Evolutionary conservation across 1,140 invertebrate species (phyloP).

Genomic region (Calephelis virginiensis): DNA sequence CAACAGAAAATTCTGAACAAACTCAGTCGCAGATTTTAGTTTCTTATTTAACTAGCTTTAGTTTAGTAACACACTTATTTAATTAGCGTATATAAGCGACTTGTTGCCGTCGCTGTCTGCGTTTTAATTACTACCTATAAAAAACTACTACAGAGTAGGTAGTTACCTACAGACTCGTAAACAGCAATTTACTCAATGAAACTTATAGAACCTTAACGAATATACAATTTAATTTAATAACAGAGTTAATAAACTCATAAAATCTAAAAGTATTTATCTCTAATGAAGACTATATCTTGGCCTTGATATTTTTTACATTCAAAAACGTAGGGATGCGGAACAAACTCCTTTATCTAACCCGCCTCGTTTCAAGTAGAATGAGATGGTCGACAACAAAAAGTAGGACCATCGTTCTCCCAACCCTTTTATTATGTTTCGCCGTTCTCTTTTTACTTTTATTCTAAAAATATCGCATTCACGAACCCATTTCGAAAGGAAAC

Average conservation of each 20-base stretch:
- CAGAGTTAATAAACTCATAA: constrained; percentile 5
- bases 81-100: too few relatives aligned
- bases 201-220: too few relatives aligned
- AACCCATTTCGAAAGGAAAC: constrained; percentile 76
- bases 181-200: too few relatives aligned
- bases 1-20: too few relatives aligned
- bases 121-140: too few relatives aligned
- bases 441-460: constrained; percentile 71
- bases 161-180: too few relatives aligned
- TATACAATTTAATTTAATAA: too few relatives aligned
- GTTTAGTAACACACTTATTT: too few relatives aligned
- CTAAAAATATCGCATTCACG: constrained; percentile 75
- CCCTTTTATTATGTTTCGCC: constrained; percentile 68
- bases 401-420: constrained; percentile 57
- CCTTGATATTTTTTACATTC: constrained; percentile 11
- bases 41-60: too few relatives aligned
- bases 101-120: too few relatives aligned
- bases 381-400: constrained; percentile 60
- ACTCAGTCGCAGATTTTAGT: too few relatives aligned
- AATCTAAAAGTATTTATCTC: constrained; percentile 1
- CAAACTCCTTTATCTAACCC: constrained; percentile 49
- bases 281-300: not conserved
- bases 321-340: constrained; percentile 36
- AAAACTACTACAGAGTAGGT: too few relatives aligned
- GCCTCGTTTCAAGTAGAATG: constrained; percentile 51